Evolutionary conservation across 2,113 vertebrate species (phyloP), one percentile per base, ranked within the genome.

Genomic region (Oryzias javanicus): DNA sequence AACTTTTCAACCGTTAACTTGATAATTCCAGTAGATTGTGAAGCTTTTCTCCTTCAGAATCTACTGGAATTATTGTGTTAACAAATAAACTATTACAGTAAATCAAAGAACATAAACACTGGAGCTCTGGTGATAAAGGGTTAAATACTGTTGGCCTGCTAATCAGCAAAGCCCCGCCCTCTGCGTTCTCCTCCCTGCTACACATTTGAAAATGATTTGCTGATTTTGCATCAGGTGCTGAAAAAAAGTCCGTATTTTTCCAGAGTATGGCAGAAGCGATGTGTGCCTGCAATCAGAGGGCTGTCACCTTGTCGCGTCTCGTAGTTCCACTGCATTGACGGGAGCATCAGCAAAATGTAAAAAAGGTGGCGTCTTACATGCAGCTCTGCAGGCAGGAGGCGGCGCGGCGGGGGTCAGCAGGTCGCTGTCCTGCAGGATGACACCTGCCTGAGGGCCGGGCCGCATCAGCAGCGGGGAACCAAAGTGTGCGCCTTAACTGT

Each of bases 291-390:
- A 4, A 42, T 65, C 35, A 44, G 10, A 55, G 49, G 14, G 19
- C 42, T 35, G 45, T 74, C 58, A 74, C 58, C 62, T 58, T 50
- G 55, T 59, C 56, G 45, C 55, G 68, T 57, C 19, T 29, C 61
- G 58, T 22, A 52, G 66, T 58, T 75, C 79, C n/a, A 24, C 29
- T 24, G 3, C 4, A 40, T 41, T 53, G 69, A 78, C 44, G 17
- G 44, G 49, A 57, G 45, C 42, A 6, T 55, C 67, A 47, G 74
- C 67, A 64, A 74, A 79, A 81, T 81, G 73, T 78, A 81, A 80
- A 80, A 22, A 64, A 41, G 0, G 0, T 1, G 47, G 70, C 60
- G 7, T 69, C 76, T 85, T 57, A 72, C 69, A 83, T 61, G 70
- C 19, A 24, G 52, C 61, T 49, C 22, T 2, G 45, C 13, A 1